Conservation (phyloP, 2,113 vertebrate species). For the Hemicordylus capensis region DNA sequence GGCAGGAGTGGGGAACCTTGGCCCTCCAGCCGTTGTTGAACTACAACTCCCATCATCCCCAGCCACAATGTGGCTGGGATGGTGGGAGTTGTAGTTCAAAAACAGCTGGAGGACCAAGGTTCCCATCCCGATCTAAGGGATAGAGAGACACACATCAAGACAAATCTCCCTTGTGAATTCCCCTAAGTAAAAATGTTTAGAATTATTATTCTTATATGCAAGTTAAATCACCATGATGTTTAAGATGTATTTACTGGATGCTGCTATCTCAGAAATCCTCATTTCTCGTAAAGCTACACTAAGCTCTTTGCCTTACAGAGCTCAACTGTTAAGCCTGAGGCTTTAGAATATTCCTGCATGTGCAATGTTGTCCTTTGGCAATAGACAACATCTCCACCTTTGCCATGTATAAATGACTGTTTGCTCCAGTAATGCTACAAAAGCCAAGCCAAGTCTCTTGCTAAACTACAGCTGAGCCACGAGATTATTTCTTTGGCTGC, state of each 20-base stretch:
- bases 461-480: conserved; percentile 11
- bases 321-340: background rate
- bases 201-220: background rate
- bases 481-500: conserved; percentile 14
- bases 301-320: background rate
- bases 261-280: background rate
- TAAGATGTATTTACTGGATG: conserved; percentile 11
- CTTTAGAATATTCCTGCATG: background rate
- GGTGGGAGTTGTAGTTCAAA: too few relatives aligned
- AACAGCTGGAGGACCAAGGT: too few relatives aligned
- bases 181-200: background rate
- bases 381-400: background rate
- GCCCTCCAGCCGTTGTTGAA: too few relatives aligned
- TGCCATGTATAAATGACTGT: background rate
- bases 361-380: background rate
- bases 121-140: too few relatives aligned
- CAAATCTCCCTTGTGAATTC: background rate
- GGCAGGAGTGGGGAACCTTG: too few relatives aligned
- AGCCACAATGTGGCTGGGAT: too few relatives aligned
- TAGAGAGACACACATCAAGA: background rate
- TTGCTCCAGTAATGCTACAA: background rate
- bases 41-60: too few relatives aligned
- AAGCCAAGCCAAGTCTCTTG: background rate
- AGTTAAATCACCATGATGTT: background rate
- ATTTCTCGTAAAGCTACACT: conserved; percentile 3